Evolutionary conservation across 2,888 invertebrate species (phyloP).

Genomic region (Caenorhabditis doughertyi): DNA sequence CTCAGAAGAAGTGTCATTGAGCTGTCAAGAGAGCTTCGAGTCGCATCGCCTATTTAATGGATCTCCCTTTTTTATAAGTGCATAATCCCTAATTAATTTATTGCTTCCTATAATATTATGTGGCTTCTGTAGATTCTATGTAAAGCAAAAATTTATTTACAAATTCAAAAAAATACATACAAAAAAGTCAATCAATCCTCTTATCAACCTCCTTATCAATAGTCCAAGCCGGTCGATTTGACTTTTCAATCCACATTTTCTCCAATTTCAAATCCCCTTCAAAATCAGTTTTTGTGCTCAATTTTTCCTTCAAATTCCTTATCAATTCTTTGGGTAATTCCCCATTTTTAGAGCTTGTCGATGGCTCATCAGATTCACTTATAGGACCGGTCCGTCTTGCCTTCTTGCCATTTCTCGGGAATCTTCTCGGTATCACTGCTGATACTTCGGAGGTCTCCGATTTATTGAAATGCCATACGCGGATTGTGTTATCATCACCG

Average conservation of each 20-base stretch:
- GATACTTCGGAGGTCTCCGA: constrained; percentile 29
- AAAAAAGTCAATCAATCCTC: constrained; percentile 16
- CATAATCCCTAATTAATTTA: neutral
- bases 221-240: neutral
- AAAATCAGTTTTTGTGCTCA: constrained; percentile 16
- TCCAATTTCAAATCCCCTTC: constrained; percentile 36
- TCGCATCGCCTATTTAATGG: constrained; percentile 27
- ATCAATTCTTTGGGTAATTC: constrained; percentile 11
- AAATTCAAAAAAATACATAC: neutral
- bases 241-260: constrained; percentile 11
- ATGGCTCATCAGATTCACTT: neutral
- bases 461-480: constrained; percentile 42
- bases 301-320: constrained; percentile 1
- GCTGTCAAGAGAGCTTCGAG: constrained; percentile 57
- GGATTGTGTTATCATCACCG: constrained; percentile 51
- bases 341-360: constrained; percentile 18
- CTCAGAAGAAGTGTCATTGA: constrained; percentile 62
- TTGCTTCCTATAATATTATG: too few relatives aligned
- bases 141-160: constrained; percentile 5
- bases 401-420: constrained; percentile 1
- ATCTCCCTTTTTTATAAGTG: neutral
- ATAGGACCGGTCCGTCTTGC: too few relatives aligned
- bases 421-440: constrained; percentile 13
- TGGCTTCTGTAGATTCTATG: neutral
- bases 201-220: neutral